Percentiles rank a stretch among this genome's conserved stretches.
Conservation (phyloP, 2,113 vertebrate species). For the Benthochromis sp. region DNA sequence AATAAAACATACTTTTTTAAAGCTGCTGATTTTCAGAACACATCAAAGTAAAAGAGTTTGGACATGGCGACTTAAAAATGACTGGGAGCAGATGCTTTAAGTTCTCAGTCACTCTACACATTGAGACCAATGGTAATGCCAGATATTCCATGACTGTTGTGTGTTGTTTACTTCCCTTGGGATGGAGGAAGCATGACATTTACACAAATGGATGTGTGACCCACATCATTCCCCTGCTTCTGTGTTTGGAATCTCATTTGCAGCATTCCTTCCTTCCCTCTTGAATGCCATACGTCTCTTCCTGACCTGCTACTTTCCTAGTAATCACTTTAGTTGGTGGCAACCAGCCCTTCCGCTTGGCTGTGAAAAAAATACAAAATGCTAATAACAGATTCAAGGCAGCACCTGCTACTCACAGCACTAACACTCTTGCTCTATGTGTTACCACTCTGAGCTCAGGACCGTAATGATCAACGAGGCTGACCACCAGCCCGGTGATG, state of each 20-base stretch:
- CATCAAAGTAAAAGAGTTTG: background rate
- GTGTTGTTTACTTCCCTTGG: constrained; percentile 7
- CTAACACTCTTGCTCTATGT: background rate
- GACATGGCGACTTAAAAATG: background rate
- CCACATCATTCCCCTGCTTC: background rate
- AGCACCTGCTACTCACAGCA: background rate
- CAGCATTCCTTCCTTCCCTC: constrained; percentile 9
- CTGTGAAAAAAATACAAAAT: background rate
- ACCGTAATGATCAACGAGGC: background rate
- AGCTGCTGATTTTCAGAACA: background rate
- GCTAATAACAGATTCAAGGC: background rate
- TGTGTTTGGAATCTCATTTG: constrained; percentile 1
- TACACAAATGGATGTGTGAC: background rate
- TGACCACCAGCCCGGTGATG: background rate
- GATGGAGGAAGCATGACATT: background rate
- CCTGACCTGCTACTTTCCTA: background rate
- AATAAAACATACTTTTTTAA: background rate
- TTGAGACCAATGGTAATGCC: background rate
- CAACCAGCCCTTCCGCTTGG: background rate
- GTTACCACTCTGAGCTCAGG: background rate
- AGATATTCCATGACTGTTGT: background rate
- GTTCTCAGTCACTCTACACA: background rate
- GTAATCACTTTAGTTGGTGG: background rate
- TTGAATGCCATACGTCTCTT: background rate
- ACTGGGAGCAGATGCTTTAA: background rate